These are phyloP conservation scores for Myoxocephalus aenaeus DNA, from an alignment of 2,797 vertebrate species.

Conservation along the genomic window DNA sequence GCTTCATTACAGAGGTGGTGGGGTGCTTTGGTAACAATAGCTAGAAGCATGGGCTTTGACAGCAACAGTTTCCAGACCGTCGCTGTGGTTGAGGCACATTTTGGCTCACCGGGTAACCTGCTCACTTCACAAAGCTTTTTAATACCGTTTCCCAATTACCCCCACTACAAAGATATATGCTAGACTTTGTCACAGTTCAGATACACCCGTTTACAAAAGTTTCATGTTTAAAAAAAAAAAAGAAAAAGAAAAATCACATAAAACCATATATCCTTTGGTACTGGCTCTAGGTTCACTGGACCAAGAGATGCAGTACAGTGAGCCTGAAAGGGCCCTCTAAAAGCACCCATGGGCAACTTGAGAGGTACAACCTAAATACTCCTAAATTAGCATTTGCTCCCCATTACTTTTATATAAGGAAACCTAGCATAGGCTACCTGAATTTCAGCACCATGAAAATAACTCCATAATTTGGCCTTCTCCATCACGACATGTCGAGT, in stretches of 20 bases:
- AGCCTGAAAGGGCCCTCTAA: not conserved
- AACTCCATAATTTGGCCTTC: not conserved
- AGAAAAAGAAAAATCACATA: no score
- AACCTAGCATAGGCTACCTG: not conserved
- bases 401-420: not conserved
- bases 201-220: not conserved
- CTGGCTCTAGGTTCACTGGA: not conserved
- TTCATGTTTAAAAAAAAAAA: no score
- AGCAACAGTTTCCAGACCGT: not conserved
- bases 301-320: not conserved
- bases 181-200: not conserved
- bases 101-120: not conserved
- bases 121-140: not conserved
- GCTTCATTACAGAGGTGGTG: slow-evolving; percentile 14
- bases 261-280: not conserved
- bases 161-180: not conserved
- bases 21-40: slow-evolving; percentile 48
- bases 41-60: not conserved
- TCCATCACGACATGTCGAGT: not conserved
- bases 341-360: not conserved
- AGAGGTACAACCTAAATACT: not conserved
- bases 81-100: not conserved
- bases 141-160: not conserved
- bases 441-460: not conserved
- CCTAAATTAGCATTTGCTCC: no score